A percentile compares a stretch with the other conserved stretches of the same genome.
These are phyloP conservation scores for Spialia ferax DNA, from an alignment of 2,888 invertebrate species.

Conservation along the genomic window DNA sequence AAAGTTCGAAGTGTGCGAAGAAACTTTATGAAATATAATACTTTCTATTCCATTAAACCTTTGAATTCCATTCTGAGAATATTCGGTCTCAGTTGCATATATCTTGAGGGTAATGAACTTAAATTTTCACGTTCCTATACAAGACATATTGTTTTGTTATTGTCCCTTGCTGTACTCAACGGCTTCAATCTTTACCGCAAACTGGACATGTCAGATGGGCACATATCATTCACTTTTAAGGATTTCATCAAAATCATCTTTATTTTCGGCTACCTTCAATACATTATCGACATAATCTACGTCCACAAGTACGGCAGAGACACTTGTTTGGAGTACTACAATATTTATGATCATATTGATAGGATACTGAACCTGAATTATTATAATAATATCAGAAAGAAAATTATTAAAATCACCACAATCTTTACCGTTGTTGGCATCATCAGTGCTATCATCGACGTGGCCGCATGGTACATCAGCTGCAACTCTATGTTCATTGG, in stretches of 20 bases:
- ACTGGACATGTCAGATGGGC: background rate
- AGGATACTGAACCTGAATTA: background rate
- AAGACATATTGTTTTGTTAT: background rate
- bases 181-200: constrained; percentile 16
- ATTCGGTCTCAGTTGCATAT: constrained; percentile 11
- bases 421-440: background rate
- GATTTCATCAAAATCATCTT: constrained; percentile 6
- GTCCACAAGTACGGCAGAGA: constrained; percentile 6
- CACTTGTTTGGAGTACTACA: constrained; percentile 1
- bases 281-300: constrained; percentile 3
- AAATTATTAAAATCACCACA: background rate
- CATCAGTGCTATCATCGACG: background rate
- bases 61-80: background rate
- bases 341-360: constrained; percentile 1
- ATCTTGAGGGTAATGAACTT: background rate
- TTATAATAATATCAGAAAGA: background rate
- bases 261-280: constrained; percentile 13
- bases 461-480: constrained; percentile 14
- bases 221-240: constrained; percentile 12
- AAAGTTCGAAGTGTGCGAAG: constrained; percentile 4
- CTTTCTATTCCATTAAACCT: background rate
- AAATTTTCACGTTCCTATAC: background rate
- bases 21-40: background rate
- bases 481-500: background rate
- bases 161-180: background rate